Evolutionary conservation across 2,797 vertebrate genomes (phyloP), one percentile per base, ranked within the genome.

Genomic region (Leptoclinus maculatus): DNA sequence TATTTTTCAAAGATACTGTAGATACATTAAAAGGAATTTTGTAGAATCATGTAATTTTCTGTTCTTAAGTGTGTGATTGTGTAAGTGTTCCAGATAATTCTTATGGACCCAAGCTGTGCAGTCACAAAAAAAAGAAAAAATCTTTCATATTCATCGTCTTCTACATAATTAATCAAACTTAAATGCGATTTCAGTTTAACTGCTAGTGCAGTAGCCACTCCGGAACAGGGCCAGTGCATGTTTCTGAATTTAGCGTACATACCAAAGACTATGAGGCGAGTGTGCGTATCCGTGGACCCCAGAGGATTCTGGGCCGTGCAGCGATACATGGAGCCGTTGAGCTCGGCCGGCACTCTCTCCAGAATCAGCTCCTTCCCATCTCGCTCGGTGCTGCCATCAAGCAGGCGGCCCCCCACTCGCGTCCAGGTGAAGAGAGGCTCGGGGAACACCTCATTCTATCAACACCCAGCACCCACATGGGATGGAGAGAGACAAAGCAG

Each of bases 341-440:
- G 97, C 85, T 99, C 98, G 0, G 98, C 97, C 0, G 97, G 98
- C 21, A 99, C 98, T 5, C 98, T 84, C 89, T 99, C 98, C 93
- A 99, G 91, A 74, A 99, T 95, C 93, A 99, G 95, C 84, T 98
- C 97, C 86, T 94, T 97, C 11, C 98, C 98, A 0, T 96, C 96
- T 0, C 95, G 96, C 91, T 99, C 97, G 0, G 92, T 0, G 53
- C 97, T 99, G 87, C 98, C 98, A 0, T 99, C 98, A 34, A 99
- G 95, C 47, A 99, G 95, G 69, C 96, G 95, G 62, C 97, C 97
- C 3, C 98, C 98, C 0, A 99, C 97, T 4, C 98, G 94, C 0
- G 98, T 99, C 98, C 98, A 99, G 2, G 97, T 99, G 92, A 96
- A 99, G 79, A 99, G 94, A 2, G 98, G 98, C 93, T 99, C 98